A percentile compares a stretch with the other conserved stretches of the same genome.
Evolutionary conservation across 2,888 invertebrate genomes (phyloP).

Genomic region (Platycheirus rosarum): DNA sequence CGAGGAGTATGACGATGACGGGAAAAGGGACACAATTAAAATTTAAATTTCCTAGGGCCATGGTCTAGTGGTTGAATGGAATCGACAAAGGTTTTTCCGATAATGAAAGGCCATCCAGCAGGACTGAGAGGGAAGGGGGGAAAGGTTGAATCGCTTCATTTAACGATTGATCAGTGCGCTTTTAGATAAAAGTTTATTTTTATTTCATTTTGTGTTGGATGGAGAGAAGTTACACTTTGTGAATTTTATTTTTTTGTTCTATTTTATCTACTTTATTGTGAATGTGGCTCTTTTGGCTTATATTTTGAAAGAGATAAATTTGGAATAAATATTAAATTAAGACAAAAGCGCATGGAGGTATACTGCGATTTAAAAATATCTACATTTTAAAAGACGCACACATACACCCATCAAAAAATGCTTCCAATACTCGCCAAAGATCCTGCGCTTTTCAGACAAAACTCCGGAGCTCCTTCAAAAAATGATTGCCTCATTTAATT

Average conservation of each 20-base stretch:
- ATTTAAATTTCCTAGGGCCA: slow-evolving; percentile 53
- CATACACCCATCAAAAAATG: too few species aligned
- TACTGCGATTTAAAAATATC: too few species aligned
- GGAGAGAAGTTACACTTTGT: neutral
- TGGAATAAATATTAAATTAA: too few species aligned
- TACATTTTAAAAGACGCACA: too few species aligned
- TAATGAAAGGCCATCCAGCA: slow-evolving; percentile 39
- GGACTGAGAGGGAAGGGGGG: slow-evolving; percentile 2
- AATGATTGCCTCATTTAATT: slow-evolving; percentile 56
- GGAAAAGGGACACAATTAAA: slow-evolving; percentile 61
- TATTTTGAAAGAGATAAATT: too few species aligned
- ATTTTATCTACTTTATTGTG: too few species aligned
- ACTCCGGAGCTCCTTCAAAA: too few species aligned
- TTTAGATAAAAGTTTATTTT: slow-evolving; percentile 8
- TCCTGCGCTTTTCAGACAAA: too few species aligned
- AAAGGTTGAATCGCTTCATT: slow-evolving; percentile 57
- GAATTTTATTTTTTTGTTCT: too few species aligned
- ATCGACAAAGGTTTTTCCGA: slow-evolving; percentile 48
- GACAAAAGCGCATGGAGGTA: too few species aligned
- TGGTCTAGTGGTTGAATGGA: slow-evolving; percentile 48
- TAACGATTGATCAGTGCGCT: slow-evolving; percentile 49
- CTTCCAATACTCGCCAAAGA: too few species aligned
- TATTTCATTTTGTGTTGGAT: neutral
- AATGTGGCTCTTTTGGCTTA: too few species aligned
- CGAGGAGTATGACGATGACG: slow-evolving; percentile 2